Evolutionary conservation across 2,797 vertebrate species (phyloP), one percentile per base, ranked within the genome.

Genomic region (Rhincodon typus): DNA sequence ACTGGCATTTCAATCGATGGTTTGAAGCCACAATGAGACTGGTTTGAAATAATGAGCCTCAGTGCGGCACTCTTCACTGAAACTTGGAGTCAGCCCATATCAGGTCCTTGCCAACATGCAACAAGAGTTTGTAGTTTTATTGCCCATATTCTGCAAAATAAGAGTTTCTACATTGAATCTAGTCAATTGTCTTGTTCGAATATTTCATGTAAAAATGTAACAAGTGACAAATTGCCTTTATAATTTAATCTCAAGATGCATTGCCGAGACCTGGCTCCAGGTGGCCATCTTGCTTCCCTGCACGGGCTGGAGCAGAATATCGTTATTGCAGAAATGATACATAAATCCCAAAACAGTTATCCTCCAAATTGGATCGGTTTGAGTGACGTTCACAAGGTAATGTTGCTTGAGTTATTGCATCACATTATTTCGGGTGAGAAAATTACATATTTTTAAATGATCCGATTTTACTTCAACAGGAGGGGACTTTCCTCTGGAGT

Each of bases 341-440:
- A 0, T 27, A 0, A 77, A 13, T 12, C 30, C 46, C 27, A 15
- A 8, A 23, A 17, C 10, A 4, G 0, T 0, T 2, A 27, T 50
- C 0, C 10, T 6, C 23, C 7, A 1, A 88, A 23, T 50, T 88
- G 86, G 86, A 88, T 88, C 12, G 86, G 86, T 27, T 57, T 57
- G 86, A 88, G 0, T 88, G 50, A 88, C 50, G 27, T 30, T 21
- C 23, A 50, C 10, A 88, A 88, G 86, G 86, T 88, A 88, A 53
- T 7, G 1, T 50, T 87, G 50, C 21, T 7, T 53, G n/a, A 42
- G 38, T 42, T 82, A 3, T 21, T 21, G 17, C n/a, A 82, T 7
- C 79, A 82, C 17, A 42, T 42, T 82, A 4, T 82, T 82, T 79
- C 19, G 6, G n/a, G n/a, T 42, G 17, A 82, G 17, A 17, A n/a